phyloP scores from a whole-genome alignment of 53 echinoderm and acorn worm genomes.

The Actinopyga echinites region DNA sequence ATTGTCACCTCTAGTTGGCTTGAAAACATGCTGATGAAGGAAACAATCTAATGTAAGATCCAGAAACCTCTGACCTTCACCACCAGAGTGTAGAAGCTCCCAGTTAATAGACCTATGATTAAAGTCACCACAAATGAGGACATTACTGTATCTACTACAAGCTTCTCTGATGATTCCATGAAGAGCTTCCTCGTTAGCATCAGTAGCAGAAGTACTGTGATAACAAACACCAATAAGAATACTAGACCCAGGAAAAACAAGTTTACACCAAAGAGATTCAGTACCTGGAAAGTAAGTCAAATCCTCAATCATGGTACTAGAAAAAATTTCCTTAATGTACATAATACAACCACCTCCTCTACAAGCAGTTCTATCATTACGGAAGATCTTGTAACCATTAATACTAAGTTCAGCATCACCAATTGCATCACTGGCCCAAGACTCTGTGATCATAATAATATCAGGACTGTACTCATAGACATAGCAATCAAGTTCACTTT shows the following conservation, averaged over 20 bases:
- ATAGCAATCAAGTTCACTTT: not conserved
- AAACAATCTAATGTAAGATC: too few species aligned
- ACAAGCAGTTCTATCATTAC: not conserved
- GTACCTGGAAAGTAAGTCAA: slow-evolving; percentile 1
- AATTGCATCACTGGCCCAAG: too few species aligned
- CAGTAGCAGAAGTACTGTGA: slow-evolving; percentile 8
- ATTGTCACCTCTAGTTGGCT: not conserved
- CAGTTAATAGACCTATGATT: too few species aligned
- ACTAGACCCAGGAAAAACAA: not conserved
- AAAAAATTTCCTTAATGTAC: not conserved
- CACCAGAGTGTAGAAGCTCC: not conserved
- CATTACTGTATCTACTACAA: too few species aligned
- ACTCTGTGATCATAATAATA: too few species aligned
- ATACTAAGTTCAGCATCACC: slow-evolving; percentile 15
- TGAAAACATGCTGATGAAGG: too few species aligned
- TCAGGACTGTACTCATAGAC: not conserved
- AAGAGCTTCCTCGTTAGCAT: not conserved
- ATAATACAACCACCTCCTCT: slow-evolving; percentile 1
- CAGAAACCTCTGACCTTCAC: too few species aligned
- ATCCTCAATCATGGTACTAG: not conserved
- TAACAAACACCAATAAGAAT: not conserved
- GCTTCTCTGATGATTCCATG: too few species aligned
- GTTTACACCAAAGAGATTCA: too few species aligned
- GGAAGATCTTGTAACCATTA: too few species aligned
- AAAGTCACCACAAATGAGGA: too few species aligned